phyloP scores from a whole-genome alignment of 2,797 vertebrate species.

The Enteromius paludinosus region DNA sequence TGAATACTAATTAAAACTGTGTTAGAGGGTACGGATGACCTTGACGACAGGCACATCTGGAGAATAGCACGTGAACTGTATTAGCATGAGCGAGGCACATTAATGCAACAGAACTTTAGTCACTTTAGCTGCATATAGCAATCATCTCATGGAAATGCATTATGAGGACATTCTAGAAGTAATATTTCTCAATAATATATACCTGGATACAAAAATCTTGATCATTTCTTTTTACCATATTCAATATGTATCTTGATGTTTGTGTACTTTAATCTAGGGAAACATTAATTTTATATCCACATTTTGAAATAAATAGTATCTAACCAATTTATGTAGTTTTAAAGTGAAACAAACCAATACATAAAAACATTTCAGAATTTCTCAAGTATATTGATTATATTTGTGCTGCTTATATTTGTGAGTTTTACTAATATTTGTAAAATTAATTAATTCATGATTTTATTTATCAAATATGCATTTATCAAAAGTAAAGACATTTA shows the following conservation, averaged over 20 bases:
- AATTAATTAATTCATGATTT: not conserved
- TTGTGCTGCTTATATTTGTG: not conserved
- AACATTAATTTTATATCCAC: not conserved
- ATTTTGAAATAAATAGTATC: not conserved
- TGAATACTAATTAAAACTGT: slow-evolving; percentile 59
- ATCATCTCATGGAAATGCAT: slow-evolving; percentile 1
- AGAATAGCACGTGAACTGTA: slow-evolving; percentile 55
- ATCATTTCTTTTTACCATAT: not conserved
- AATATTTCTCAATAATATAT: not conserved
- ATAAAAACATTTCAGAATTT: not conserved
- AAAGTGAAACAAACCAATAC: not conserved
- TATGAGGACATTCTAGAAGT: slow-evolving; percentile 21
- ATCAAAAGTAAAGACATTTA: not conserved
- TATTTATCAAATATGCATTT: not conserved
- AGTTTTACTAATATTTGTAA: not conserved
- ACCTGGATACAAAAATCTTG: not conserved
- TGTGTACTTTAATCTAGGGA: not conserved
- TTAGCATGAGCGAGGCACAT: slow-evolving; percentile 42
- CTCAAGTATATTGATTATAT: not conserved
- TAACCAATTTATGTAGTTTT: not conserved
- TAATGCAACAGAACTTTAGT: slow-evolving; percentile 50
- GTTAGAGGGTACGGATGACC: slow-evolving; percentile 54
- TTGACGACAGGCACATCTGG: slow-evolving; percentile 59
- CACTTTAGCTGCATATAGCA: slow-evolving; percentile 55
- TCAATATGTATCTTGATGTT: not conserved